Evolutionary conservation across 2,888 invertebrate genomes (phyloP).

Genomic region (Trachelus tabidus): DNA sequence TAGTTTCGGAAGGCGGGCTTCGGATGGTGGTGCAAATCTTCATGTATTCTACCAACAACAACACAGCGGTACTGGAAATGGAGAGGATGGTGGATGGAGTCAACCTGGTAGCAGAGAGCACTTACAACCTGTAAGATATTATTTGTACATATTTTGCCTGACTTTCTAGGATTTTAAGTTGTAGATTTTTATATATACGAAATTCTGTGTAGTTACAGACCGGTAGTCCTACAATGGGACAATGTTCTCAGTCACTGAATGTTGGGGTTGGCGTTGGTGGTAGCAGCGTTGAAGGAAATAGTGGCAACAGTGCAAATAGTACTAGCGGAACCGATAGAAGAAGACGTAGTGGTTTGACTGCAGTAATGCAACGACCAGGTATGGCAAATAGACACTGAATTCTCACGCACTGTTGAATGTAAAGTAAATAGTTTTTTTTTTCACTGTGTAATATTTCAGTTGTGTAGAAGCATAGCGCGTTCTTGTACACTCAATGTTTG

Average conservation of each 20-base stretch:
- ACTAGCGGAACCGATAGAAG: constrained; percentile 72
- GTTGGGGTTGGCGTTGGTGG: constrained; percentile 43
- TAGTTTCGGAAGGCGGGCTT: constrained; percentile 89
- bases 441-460: neutral
- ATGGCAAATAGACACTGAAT: constrained; percentile 41
- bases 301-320: constrained; percentile 67
- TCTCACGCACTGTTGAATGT: neutral
- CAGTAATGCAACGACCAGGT: constrained; percentile 92
- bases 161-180: neutral
- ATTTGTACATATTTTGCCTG: neutral
- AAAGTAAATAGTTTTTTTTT: neutral
- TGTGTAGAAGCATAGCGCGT: neutral
- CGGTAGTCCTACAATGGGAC: constrained; percentile 64
- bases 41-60: constrained; percentile 74
- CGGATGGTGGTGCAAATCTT: constrained; percentile 95
- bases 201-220: constrained; percentile 47
- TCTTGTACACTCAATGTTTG: neutral
- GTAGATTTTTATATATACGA: neutral
- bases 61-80: constrained; percentile 53
- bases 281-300: constrained; percentile 55
- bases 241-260: constrained; percentile 63
- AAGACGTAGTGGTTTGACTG: constrained; percentile 83
- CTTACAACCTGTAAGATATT: constrained; percentile 66
- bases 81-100: constrained; percentile 68
- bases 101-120: constrained; percentile 71